Base-by-base conservation (phyloP, 2,113 vertebrate genomes). In the Dolichotis patagonum region DNA sequence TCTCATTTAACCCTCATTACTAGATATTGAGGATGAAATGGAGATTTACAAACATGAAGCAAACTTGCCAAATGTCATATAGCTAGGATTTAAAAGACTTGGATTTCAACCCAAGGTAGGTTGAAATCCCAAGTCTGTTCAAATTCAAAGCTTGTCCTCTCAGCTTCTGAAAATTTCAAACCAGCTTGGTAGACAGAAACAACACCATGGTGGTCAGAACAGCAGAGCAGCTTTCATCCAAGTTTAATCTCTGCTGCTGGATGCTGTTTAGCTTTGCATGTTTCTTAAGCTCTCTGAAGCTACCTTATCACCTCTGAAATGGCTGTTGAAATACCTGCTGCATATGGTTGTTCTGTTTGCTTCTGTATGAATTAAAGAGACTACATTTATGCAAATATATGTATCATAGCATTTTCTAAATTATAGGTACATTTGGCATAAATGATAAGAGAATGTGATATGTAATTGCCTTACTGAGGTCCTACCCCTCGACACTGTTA, bases 1-100 rank as follows among this genome's bases (percentile, higher is more conserved):
- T 81, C 41, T 88, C 71, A 84, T 52, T 83, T 88, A 92, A 92
- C 80, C n/a, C 62, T 80, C 77, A 54, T 88, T 91, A 54, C n/a
- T 84, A 60, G 20, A 38, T 77, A 65, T 14, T 38, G 52, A 85
- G 28, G n/a, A 78, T 46, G 35, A 88, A 91, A 69, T 19, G 83
- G 49, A 93, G 65, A 10, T 78, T 83, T 81, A 28, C 30, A 87
- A 77, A 93, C 26, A 5, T 54, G 30, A 87, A 90, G 58, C 83
- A 56, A 82, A 77, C 26, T 63, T 87, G 58, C 24, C 86, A 58
- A 95, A 60, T 52, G 30, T 62, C 41, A 69, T 19, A 62, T 6
- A 73, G 5, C n/a, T 73, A 46, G 49, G 19, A 82, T 49, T 90
- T 58, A 75, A n/a, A 17, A 92, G 81, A 95, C 1, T 26, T 85